Base-by-base conservation (phyloP, 2,888 invertebrate genomes). In the Athripsodes cinereus region DNA sequence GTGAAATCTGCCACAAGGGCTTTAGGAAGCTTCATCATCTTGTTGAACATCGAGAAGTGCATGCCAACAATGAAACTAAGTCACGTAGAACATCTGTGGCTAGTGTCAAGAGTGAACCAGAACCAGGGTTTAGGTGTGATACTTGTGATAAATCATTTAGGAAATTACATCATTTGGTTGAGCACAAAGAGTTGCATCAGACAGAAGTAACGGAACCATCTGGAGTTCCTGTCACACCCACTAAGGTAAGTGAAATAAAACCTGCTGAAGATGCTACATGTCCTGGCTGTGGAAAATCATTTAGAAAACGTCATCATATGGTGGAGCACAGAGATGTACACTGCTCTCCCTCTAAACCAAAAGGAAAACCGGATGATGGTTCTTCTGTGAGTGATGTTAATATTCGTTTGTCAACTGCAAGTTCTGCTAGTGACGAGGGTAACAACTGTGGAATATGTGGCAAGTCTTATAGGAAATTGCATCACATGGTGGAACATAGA, bases 91-190 rank as follows among this genome's bases (percentile, higher is more conserved):
- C 60, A 2, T 62, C 62, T 8, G 52, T 57, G 8, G 60, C 57
- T 8, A 61, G 60, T 40, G 59, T 57, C 2, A 62, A 59, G 31
- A 62, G 60, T 47, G 62, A 62, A 47, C 53, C 58, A 10, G 61
- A 60, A 52, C 60, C 57, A 52, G 78, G 74, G 2, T 79, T 78
- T 64, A 72, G 78, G 5, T 79, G 79, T 57, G 79, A 79, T 61
- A 76, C 75, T 10, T 79, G 79, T 50, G 79, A 78, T 55, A 79
- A 79, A 63, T 79, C 79, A 0, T 79, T 79, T 59, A 71, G 79
- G 59, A 79, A 79, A 64, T 65, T 79, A 6, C 79, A 79, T 62
- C 79, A 79, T 66, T 69, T 79, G 18, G 79, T 79, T 6, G 78
- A 79, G 64, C 79, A 79, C 34, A 70, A 78, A 62, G 78, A 78